Evolutionary conservation across 30 jellyfish, hydroid and myxozoan genomes (phyloP).

Genomic region (Turritopsis rubra): DNA sequence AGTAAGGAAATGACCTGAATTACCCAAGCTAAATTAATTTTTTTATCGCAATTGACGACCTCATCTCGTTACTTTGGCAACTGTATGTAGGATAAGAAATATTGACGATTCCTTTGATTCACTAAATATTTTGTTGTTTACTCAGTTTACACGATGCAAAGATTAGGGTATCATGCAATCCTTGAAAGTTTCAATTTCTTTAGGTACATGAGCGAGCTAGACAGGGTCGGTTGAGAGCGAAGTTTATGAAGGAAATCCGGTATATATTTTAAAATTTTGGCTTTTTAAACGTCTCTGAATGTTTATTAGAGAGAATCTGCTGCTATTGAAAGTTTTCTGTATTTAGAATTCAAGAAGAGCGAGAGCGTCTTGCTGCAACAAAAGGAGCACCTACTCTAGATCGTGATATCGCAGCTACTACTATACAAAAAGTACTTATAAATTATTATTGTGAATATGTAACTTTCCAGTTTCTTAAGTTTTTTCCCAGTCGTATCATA

Average conservation of each 20-base stretch:
- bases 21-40: no score
- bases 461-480: no score
- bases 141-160: no score
- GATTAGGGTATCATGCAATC: no score
- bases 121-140: no score
- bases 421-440: slow-evolving; percentile 65
- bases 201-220: slow-evolving; percentile 92
- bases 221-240: slow-evolving; percentile 90
- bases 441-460: not conserved
- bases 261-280: not conserved
- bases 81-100: no score
- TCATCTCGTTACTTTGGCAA: no score
- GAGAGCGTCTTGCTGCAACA: slow-evolving; percentile 72
- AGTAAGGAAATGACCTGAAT: no score
- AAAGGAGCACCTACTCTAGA: slow-evolving; percentile 84
- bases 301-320: not conserved
- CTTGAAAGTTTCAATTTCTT: no score
- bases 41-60: no score
- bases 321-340: not conserved
- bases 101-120: no score
- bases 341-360: slow-evolving; percentile 76
- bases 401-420: slow-evolving; percentile 75
- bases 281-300: not conserved
- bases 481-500: no score
- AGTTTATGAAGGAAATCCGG: slow-evolving; percentile 88